Conservation (phyloP, 35 echinoderm and acorn worm genomes). For the Hemicentrotus pulcherrimus region DNA sequence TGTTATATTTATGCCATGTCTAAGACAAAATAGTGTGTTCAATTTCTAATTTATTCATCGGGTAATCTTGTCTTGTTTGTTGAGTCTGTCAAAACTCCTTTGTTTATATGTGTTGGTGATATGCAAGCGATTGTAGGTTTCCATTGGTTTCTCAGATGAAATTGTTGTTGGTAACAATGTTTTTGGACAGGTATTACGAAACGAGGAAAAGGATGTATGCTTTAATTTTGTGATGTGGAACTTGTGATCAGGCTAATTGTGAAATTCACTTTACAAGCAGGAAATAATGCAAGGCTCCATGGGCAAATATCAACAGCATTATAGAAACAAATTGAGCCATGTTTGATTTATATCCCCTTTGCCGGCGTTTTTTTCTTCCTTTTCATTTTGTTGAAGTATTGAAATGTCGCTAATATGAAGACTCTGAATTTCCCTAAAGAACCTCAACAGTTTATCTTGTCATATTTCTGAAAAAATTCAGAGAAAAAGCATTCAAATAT, state of each 20-base stretch:
- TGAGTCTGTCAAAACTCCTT: neutral
- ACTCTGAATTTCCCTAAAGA: no score
- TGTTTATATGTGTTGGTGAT: no score
- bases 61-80: neutral
- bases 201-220: no score
- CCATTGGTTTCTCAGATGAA: no score
- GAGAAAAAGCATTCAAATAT: no score
- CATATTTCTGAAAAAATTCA: no score
- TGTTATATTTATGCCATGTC: slow-evolving; percentile 10
- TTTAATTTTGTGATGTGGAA: no score
- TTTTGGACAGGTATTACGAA: no score
- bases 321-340: neutral
- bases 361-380: neutral
- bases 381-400: neutral
- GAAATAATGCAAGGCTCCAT: neutral
- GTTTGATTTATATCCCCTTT: neutral
- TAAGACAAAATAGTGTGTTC: neutral
- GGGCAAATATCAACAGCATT: neutral
- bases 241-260: neutral
- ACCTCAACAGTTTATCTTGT: no score
- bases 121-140: no score
- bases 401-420: no score
- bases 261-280: neutral
- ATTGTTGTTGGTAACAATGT: no score
- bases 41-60: neutral